Percentiles rank a stretch among this genome's conserved stretches.
phyloP scores from a whole-genome alignment of 1,140 invertebrate genomes.

The Rhopalosiphum padi region DNA sequence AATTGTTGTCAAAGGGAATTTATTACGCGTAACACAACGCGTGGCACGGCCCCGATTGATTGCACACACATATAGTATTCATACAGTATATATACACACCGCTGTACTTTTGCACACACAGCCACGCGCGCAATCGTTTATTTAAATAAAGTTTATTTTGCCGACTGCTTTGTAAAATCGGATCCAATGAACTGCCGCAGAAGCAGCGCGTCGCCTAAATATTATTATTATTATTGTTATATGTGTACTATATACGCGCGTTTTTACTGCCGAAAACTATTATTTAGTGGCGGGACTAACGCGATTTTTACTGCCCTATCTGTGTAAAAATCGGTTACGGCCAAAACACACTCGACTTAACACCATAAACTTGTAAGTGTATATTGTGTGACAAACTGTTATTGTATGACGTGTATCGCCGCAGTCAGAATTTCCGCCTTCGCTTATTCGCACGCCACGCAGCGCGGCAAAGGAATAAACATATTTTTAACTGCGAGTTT shows the following conservation, averaged over 20 bases:
- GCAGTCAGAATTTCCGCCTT: background rate
- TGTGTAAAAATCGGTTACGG: background rate
- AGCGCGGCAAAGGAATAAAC: background rate
- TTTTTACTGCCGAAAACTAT: background rate
- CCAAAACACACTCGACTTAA: background rate
- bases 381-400: background rate
- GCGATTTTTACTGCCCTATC: background rate
- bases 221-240: background rate
- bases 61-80: background rate
- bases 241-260: background rate
- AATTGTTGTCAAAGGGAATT: constrained; percentile 43
- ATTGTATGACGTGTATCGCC: background rate
- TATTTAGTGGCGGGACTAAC: background rate
- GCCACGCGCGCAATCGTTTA: background rate
- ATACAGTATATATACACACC: no score
- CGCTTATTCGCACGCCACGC: no score
- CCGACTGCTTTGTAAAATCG: background rate
- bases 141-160: constrained; percentile 32
- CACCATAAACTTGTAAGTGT: background rate
- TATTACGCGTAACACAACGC: constrained; percentile 16
- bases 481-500: background rate
- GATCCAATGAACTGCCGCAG: background rate
- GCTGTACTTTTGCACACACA: no score
- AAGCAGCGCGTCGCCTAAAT: background rate
- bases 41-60: background rate